Evolutionary conservation across 92 coral and sea anemone species (phyloP).

Genomic region (Phenganax marumi): DNA sequence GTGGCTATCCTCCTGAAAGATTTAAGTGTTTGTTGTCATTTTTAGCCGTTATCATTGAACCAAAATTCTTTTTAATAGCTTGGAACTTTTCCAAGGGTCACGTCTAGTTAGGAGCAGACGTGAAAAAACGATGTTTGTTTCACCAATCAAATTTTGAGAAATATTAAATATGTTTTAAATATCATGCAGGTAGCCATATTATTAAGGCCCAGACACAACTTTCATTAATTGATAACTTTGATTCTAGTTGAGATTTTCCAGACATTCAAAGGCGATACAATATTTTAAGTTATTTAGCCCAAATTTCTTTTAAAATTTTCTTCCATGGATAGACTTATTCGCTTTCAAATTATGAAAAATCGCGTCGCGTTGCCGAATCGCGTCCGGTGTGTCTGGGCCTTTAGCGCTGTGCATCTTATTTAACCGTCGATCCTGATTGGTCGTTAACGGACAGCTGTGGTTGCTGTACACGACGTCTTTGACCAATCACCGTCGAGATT

Average conservation of each 20-base stretch:
- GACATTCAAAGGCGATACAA: too few relatives aligned
- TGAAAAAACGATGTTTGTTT: not conserved
- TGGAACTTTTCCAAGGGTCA: conserved; percentile 12
- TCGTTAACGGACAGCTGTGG: conserved; percentile 10
- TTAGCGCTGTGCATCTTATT: conserved; percentile 11
- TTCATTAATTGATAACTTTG: too few relatives aligned
- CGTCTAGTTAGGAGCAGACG: not conserved
- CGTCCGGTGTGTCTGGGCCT: too few relatives aligned
- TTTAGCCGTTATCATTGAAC: not conserved
- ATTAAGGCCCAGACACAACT: not conserved
- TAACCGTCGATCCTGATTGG: not conserved
- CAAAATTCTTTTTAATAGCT: not conserved
- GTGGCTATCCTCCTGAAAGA: not conserved
- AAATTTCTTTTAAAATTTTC: too few relatives aligned
- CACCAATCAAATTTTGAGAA: conserved; percentile 1
- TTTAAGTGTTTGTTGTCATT: not conserved
- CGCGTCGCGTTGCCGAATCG: too few relatives aligned
- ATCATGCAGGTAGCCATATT: conserved; percentile 14
- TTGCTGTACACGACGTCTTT: not conserved
- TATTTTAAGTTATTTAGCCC: too few relatives aligned
- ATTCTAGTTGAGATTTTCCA: too few relatives aligned
- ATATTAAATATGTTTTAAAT: not conserved
- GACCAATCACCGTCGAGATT: conserved; percentile 14
- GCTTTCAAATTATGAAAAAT: too few relatives aligned
- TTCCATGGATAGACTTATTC: too few relatives aligned